phyloP scores from a whole-genome alignment of 1,140 invertebrate species.

The Drosophila asahinai region DNA sequence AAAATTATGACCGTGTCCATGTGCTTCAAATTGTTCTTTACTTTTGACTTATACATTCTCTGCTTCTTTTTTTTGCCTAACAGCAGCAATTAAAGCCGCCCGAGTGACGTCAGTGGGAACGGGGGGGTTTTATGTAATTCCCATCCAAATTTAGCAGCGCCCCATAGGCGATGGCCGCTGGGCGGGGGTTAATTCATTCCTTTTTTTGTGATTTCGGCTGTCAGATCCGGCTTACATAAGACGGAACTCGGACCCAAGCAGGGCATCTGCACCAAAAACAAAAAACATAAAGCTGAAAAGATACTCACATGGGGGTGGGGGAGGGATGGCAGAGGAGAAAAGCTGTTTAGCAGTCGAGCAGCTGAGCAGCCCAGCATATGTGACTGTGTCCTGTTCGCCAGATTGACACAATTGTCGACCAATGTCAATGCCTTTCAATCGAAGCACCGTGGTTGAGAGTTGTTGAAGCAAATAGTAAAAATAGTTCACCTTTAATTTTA shows the following conservation, averaged over 20 bases:
- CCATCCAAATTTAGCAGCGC: conserved; percentile 11
- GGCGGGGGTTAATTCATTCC: conserved; percentile 26
- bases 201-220: conserved; percentile 33
- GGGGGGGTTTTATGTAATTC: conserved; percentile 32
- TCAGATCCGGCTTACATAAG: conserved; percentile 47
- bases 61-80: conserved; percentile 4
- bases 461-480: neutral
- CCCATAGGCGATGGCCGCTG: neutral
- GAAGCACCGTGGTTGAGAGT: conserved; percentile 32
- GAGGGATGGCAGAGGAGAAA: conserved; percentile 7
- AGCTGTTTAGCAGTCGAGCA: conserved; percentile 28
- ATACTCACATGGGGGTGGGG: conserved; percentile 1
- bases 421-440: conserved; percentile 76
- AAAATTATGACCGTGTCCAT: conserved; percentile 64
- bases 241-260: conserved; percentile 16
- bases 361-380: conserved; percentile 56
- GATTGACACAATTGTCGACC: conserved; percentile 78
- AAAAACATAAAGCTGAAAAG: neutral
- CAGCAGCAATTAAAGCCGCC: conserved; percentile 43
- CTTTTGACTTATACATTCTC: conserved; percentile 37
- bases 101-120: conserved; percentile 46
- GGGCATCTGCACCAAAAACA: conserved; percentile 3
- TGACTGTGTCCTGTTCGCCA: conserved; percentile 31
- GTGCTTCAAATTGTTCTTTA: conserved; percentile 35
- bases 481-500: too few species aligned